Evolutionary conservation across 2,797 vertebrate genomes (phyloP), one percentile per base, ranked within the genome.

Genomic region (Paguma larvata): DNA sequence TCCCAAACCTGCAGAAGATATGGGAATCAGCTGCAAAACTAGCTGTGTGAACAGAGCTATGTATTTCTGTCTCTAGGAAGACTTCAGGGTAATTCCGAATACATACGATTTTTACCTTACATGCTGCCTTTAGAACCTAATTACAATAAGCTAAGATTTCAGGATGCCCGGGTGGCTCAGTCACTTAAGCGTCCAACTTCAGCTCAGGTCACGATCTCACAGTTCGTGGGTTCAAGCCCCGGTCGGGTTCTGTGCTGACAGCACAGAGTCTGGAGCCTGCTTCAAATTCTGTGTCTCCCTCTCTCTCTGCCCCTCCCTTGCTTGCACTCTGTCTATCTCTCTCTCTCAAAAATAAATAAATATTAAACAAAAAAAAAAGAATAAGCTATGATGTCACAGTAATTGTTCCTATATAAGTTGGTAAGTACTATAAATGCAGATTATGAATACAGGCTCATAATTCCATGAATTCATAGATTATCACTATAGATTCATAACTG

Each of bases 401-500:
- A 67, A 34, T 77, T 80, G 78, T 95, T 78, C 56, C 59, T 79
- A 53, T 0, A 0, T 94, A 95, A 97, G 72, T 84, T 96, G 67
- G 96, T 67, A 77, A 97, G n/a, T 68, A 78, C 84, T 88, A 53
- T 41, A 77, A 53, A 53, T 53, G 53, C 53, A 53, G 53, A 53
- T 53, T 53, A 19, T 19, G 18, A 53, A 18, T 53, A 19, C 19
- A 53, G 53, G 18, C 19, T 19, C 53, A 53, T 53, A 53, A 53
- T 53, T 53, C 53, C 19, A 19, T 53, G 53, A 59, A 59, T 59
- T 59, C 56, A 59, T 59, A 23, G 56, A 23, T 59, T 9, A 56
- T 56, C 19, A 59, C 8, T 10, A 59, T 96, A 97, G 95, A 95
- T 96, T 94, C 68, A 56, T 95, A 93, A 87, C 56, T 0, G 82